Evolutionary conservation across 1,140 invertebrate species (phyloP).

Genomic region (Orius laevigatus): DNA sequence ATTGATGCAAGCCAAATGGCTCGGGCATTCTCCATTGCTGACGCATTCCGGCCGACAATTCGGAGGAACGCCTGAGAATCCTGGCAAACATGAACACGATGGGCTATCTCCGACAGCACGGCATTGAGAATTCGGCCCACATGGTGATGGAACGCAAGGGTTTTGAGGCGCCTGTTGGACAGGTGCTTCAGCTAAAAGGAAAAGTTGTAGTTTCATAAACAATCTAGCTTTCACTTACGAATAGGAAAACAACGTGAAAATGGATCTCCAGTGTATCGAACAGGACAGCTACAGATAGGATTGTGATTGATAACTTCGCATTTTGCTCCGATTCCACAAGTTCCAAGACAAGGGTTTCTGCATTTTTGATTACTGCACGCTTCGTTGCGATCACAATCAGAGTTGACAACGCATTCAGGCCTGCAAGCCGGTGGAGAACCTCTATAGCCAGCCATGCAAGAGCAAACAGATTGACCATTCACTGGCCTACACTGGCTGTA

Average conservation of each 20-base stretch:
- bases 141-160: conserved; percentile 49
- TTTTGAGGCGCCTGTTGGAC: conserved; percentile 26
- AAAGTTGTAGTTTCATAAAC: conserved; percentile 28
- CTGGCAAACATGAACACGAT: conserved; percentile 44
- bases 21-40: conserved; percentile 43
- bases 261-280: conserved; percentile 43
- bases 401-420: conserved; percentile 56
- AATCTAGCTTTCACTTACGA: conserved; percentile 24
- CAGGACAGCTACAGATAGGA: conserved; percentile 44
- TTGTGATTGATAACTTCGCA: conserved; percentile 49
- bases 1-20: conserved; percentile 44
- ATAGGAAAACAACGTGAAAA: conserved; percentile 43
- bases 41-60: conserved; percentile 48
- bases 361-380: conserved; percentile 65
- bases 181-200: conserved; percentile 14
- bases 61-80: conserved; percentile 42
- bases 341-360: conserved; percentile 54
- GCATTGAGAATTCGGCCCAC: conserved; percentile 52
- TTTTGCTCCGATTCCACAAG: conserved; percentile 53
- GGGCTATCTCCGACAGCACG: conserved; percentile 37
- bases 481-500: conserved; percentile 50
- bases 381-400: conserved; percentile 47
- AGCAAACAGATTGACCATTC: conserved; percentile 50
- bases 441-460: conserved; percentile 48
- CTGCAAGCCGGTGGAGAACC: conserved; percentile 55